phyloP scores from a whole-genome alignment of 2,888 invertebrate genomes.

The Drosophila atroscutellata region DNA sequence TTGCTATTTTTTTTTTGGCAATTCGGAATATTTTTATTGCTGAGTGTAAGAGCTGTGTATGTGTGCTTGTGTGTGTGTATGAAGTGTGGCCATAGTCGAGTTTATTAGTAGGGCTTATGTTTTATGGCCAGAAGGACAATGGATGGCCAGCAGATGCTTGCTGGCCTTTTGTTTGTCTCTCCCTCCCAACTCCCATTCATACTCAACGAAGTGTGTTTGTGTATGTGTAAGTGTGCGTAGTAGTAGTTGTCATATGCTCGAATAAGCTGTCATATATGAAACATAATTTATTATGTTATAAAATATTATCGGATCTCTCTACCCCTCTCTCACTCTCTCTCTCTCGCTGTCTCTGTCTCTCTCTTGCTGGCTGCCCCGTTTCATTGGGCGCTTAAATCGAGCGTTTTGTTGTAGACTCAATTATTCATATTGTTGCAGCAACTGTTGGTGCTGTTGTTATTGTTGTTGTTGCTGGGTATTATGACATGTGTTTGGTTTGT shows the following conservation, averaged over 20 bases:
- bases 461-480: constrained; percentile 53
- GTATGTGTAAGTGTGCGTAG: constrained; percentile 15
- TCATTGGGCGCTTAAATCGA: constrained; percentile 80
- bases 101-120: constrained; percentile 79
- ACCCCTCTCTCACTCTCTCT: constrained; percentile 30
- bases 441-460: constrained; percentile 37
- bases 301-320: constrained; percentile 75
- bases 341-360: constrained; percentile 34
- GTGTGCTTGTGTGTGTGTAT: constrained; percentile 31
- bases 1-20: background rate
- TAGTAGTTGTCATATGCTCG: constrained; percentile 76
- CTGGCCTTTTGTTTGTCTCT: constrained; percentile 73
- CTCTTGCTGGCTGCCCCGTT: constrained; percentile 51
- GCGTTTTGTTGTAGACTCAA: constrained; percentile 80
- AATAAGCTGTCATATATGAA: constrained; percentile 79
- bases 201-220: constrained; percentile 14
- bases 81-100: constrained; percentile 69
- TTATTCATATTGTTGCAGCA: constrained; percentile 70
- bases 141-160: constrained; percentile 78
- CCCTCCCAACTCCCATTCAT: constrained; percentile 33
- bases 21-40: background rate
- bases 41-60: constrained; percentile 13
- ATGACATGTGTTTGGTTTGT: constrained; percentile 79
- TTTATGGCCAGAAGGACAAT: constrained; percentile 78
- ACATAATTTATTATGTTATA: constrained; percentile 82